These are phyloP conservation scores for Cynopterus brachyotis DNA, from an alignment of 2,113 vertebrate genomes.

Conservation along the genomic window DNA sequence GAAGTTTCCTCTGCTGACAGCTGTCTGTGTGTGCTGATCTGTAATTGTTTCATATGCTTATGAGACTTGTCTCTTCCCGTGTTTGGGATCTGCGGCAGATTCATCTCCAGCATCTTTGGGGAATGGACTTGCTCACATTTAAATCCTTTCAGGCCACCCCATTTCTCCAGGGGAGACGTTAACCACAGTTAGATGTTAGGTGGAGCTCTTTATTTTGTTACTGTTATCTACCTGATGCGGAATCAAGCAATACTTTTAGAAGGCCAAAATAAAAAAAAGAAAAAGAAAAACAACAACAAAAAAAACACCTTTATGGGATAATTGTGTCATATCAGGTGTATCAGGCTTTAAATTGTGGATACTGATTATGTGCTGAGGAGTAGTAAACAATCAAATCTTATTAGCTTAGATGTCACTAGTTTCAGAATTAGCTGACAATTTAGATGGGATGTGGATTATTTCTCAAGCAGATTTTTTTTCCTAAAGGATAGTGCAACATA, in stretches of 20 bases:
- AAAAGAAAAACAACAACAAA: too few species aligned
- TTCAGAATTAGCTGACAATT: constrained; percentile 7
- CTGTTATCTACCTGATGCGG: neutral
- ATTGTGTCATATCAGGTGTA: neutral
- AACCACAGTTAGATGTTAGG: neutral
- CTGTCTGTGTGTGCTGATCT: neutral
- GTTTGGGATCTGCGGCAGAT: neutral
- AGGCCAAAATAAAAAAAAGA: neutral
- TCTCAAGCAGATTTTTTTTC: constrained; percentile 7
- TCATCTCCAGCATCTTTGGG: neutral
- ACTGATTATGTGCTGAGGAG: neutral
- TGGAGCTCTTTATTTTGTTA: neutral
- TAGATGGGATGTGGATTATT: neutral
- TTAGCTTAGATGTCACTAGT: constrained; percentile 2
- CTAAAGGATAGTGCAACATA: neutral
- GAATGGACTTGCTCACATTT: neutral
- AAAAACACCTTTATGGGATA: neutral
- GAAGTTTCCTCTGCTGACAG: constrained; percentile 32
- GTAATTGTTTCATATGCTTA: constrained; percentile 47
- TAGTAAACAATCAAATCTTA: constrained; percentile 43
- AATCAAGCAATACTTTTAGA: neutral
- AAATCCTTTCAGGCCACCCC: neutral
- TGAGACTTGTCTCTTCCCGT: neutral
- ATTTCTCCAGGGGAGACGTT: neutral
- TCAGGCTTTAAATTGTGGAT: neutral